Base-by-base conservation (phyloP, 2,797 vertebrate genomes). In the Odontamblyopus rebecca region DNA sequence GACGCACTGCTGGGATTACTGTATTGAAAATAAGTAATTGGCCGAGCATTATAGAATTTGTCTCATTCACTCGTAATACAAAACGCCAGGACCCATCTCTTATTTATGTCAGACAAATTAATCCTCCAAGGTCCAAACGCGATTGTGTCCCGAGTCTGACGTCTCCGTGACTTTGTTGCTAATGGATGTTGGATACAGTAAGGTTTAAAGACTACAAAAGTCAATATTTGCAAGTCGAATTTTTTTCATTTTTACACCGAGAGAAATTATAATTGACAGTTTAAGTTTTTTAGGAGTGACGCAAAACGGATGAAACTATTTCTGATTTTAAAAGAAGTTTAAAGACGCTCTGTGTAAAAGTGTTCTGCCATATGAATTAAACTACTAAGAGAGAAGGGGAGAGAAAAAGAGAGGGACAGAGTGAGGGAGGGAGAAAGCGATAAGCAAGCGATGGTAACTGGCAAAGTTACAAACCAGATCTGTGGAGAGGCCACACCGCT, bases 1-100 rank as follows among this genome's bases (percentile, higher is more conserved):
- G 66, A 75, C 81, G 79, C 44, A 15, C 44, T 79, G 0, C 1
- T 12, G 72, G 81, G 70, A 78, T 82, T 74, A 60, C 61, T 44
- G 54, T 83, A 83, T 81, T 83, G 84, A 83, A 83, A 82, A 78
- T 68, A 77, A 71, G 83, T 87, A 86, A 91, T 87, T 85, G 76
- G 71, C 57, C 8, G 2, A 67, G 54, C 70, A 41, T 85, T 75
- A 63, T 68, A 64, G 35, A 78, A 78, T 78, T 56, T 64, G 44
- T 73, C 50, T 75, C 66, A 59, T 80, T 86, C 41, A 61, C 76
- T 63, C 73, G 48, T 18, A 48, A 54, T 41, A 38, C 44, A 48
- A 38, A 18, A 32, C 41, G 60, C 50, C 72, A n/a, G 60, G 35
- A 44, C 62, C 59, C 6, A 27, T 60, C 18, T 27, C 41, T 23